Evolutionary conservation across 37 sponge, comb jelly and placozoan species (phyloP), one percentile per base, ranked within the genome.

Genomic region (Spongilla lacustris): DNA sequence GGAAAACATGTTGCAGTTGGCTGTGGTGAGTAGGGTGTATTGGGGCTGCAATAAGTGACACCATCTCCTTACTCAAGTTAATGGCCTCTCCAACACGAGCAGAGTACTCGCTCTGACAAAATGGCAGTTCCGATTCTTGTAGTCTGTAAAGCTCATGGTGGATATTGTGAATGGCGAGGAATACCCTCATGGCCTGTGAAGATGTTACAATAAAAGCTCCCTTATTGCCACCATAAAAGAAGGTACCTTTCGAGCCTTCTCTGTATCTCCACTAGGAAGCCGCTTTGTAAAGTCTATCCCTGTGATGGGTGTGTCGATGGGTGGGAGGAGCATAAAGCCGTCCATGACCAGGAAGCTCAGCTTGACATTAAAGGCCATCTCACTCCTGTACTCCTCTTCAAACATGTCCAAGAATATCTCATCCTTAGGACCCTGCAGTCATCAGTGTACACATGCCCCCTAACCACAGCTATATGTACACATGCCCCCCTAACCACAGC

Each of bases 331-430:
- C 91, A 96, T 90, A 68, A 89, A 81, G n/a, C 80, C 91, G 38
- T 98, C 96, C 82, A 89, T 94, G 86, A 96, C 80, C 69, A 97
- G 85, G 41, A 82, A 88, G 11, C 75, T 81, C 19, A 87, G 66
- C n/a, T 90, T 87, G 31, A 92, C 49, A 9, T 76, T 41, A 58
- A 84, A 83, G 4, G 66, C 95, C 80, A 79, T 85, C 66, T 84
- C 92, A 41, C 85, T 92, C 28, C 66, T 66, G 81, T 84, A 96
- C 75, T 98, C 95, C 66, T 94, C 93, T 80, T 94, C 94, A 87
- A 96, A 98, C 89, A 98, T 71, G 24, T 96, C 96, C 79, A 98
- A 78, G 69, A 98, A 98, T 58, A 92, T 73, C 26, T 94, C 95
- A 75, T 97, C 95, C 8, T 79, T 28, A 31, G 94, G 74, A 22